phyloP scores from a whole-genome alignment of 2,113 vertebrate species.

The Ceuthmochares aereus region DNA sequence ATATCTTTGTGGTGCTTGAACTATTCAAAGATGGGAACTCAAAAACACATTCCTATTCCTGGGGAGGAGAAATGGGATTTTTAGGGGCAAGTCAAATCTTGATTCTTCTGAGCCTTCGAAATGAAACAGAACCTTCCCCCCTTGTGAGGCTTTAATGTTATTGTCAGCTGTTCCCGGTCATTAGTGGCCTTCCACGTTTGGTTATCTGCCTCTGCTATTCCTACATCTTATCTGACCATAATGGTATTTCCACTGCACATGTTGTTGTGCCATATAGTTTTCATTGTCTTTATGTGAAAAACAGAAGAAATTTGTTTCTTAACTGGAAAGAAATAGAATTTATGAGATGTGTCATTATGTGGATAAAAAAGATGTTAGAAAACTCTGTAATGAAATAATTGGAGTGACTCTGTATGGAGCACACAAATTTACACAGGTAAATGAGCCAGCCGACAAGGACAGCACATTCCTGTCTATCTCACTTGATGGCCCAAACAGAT shows the following conservation, averaged over 20 bases:
- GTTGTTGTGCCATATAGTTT: background rate
- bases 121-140: background rate
- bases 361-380: background rate
- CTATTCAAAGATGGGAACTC: background rate
- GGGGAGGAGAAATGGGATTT: background rate
- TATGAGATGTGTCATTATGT: background rate
- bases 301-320: background rate
- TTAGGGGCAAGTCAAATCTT: background rate
- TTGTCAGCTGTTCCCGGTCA: background rate
- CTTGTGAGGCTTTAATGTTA: background rate
- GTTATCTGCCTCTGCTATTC: background rate
- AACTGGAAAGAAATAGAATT: background rate
- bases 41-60: background rate
- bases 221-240: background rate
- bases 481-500: background rate
- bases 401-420: background rate
- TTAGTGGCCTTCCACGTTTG: background rate
- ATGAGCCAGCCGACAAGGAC: background rate
- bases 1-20: background rate
- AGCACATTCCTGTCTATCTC: background rate
- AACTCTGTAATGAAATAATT: background rate
- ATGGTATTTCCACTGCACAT: background rate
- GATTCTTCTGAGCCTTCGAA: constrained; percentile 7
- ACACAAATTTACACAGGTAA: background rate
- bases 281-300: background rate